A percentile compares a stretch with the other conserved stretches of the same genome.
Evolutionary conservation across 2,888 invertebrate genomes (phyloP).

Genomic region (Nymphalis c-album): DNA sequence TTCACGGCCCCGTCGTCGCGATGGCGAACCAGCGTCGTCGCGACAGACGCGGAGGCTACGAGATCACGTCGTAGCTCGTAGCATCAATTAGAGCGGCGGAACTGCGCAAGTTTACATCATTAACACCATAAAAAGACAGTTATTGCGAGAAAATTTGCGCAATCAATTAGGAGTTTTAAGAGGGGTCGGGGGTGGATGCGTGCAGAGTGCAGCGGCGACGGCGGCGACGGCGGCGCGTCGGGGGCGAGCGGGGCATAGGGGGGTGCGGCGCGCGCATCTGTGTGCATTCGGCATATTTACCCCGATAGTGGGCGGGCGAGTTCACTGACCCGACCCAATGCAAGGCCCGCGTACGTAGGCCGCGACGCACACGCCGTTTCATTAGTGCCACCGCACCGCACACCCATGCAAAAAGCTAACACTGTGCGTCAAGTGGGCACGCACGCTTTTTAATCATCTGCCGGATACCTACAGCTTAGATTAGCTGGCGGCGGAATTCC

Average conservation of each 20-base stretch:
- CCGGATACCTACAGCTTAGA: slow-evolving; percentile 39
- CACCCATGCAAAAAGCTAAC: slow-evolving; percentile 73
- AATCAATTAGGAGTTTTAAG: slow-evolving; percentile 81
- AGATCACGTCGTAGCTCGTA: slow-evolving; percentile 50
- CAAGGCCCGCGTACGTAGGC: slow-evolving; percentile 77
- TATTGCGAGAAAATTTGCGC: slow-evolving; percentile 81
- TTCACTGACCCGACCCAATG: slow-evolving; percentile 80
- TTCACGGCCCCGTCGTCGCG: slow-evolving; percentile 58
- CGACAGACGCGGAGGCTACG: slow-evolving; percentile 45
- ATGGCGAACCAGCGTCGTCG: slow-evolving; percentile 53
- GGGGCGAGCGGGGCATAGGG: slow-evolving; percentile 48
- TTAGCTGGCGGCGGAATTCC: slow-evolving; percentile 42
- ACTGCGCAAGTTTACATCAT: slow-evolving; percentile 78
- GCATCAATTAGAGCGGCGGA: slow-evolving; percentile 73
- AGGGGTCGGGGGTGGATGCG: slow-evolving; percentile 65
- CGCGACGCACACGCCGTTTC: slow-evolving; percentile 73
- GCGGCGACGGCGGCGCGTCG: slow-evolving; percentile 50
- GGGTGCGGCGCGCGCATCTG: slow-evolving; percentile 77
- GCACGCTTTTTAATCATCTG: slow-evolving; percentile 57
- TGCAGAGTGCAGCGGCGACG: slow-evolving; percentile 69
- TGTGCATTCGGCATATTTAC: slow-evolving; percentile 82
- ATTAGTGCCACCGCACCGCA: slow-evolving; percentile 71
- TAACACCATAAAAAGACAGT: slow-evolving; percentile 80
- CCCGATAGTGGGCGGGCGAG: slow-evolving; percentile 79
- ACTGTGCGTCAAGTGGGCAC: slow-evolving; percentile 74